A percentile compares a stretch with the other conserved stretches of the same genome.
These are phyloP conservation scores for Caenorhabditis sp. DNA, from an alignment of 2,888 invertebrate species.

Conservation along the genomic window DNA sequence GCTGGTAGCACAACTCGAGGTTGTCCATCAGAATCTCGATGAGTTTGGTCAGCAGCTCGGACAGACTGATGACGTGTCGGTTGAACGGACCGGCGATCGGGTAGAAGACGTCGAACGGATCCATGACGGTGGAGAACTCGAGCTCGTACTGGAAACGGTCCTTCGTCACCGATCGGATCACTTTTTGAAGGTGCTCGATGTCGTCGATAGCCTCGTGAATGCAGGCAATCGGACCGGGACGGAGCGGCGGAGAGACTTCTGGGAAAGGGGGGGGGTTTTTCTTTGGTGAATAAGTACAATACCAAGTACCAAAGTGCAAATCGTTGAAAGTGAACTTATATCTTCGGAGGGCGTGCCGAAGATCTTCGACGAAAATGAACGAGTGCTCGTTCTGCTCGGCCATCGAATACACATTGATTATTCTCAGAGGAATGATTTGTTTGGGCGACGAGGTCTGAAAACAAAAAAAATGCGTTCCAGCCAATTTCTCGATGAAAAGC, in stretches of 20 bases:
- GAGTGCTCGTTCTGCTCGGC: too few species aligned
- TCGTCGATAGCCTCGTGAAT: not conserved
- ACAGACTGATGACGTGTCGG: not conserved
- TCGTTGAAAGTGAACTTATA: not conserved
- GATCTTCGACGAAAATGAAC: not conserved
- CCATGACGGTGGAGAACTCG: not conserved
- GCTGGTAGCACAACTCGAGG: too few species aligned
- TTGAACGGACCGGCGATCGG: slow-evolving; percentile 2
- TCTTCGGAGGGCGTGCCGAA: not conserved
- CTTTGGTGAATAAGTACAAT: not conserved
- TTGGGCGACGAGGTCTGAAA: too few species aligned
- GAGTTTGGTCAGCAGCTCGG: too few species aligned
- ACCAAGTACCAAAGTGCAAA: not conserved
- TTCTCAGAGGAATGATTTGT: not conserved
- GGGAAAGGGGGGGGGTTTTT: not conserved
- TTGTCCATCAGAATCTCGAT: too few species aligned
- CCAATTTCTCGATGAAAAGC: not conserved
- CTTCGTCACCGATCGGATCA: not conserved
- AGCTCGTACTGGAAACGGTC: not conserved
- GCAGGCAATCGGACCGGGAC: not conserved
- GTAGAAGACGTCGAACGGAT: not conserved
- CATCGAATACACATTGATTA: not conserved
- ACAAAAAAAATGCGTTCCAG: not conserved
- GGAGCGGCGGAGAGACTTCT: not conserved
- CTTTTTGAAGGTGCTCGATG: not conserved